A percentile compares a stretch with the other conserved stretches of the same genome.
phyloP scores from a whole-genome alignment of 2,888 invertebrate species.

The Hyposoter dolosus region DNA sequence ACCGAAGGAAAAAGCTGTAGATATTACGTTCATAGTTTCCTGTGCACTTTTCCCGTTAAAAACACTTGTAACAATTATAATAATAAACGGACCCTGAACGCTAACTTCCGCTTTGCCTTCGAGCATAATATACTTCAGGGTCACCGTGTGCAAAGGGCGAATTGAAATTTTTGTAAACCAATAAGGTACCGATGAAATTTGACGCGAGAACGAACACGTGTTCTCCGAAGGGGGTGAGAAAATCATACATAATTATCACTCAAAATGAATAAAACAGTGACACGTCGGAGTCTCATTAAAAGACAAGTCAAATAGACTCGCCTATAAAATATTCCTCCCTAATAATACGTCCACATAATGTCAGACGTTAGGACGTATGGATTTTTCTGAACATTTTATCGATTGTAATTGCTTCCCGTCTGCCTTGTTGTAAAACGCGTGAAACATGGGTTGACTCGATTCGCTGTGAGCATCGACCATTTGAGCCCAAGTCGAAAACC shows the following conservation, averaged over 20 bases:
- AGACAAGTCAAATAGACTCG: neutral
- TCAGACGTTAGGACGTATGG: neutral
- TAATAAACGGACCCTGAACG: neutral
- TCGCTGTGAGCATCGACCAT: neutral
- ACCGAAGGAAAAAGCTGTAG: too few species aligned
- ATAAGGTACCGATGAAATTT: neutral
- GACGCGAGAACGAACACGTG: neutral
- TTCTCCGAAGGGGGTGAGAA: neutral
- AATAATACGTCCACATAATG: neutral
- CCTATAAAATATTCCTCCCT: slow-evolving; percentile 3
- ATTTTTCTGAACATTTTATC: neutral
- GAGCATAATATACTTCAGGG: neutral
- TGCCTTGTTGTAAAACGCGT: neutral
- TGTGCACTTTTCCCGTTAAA: too few species aligned
- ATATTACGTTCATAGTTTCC: too few species aligned
- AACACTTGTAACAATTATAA: neutral
- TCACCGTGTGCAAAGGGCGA: neutral
- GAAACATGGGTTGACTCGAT: neutral
- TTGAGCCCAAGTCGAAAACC: neutral
- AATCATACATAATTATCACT: neutral
- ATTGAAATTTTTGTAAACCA: neutral
- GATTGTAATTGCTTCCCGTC: slow-evolving; percentile 1
- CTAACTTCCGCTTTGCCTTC: neutral
- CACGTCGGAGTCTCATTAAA: slow-evolving; percentile 40
- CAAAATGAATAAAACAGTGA: slow-evolving; percentile 2